phyloP scores from a whole-genome alignment of 2,888 invertebrate species.

The Phania funesta region DNA sequence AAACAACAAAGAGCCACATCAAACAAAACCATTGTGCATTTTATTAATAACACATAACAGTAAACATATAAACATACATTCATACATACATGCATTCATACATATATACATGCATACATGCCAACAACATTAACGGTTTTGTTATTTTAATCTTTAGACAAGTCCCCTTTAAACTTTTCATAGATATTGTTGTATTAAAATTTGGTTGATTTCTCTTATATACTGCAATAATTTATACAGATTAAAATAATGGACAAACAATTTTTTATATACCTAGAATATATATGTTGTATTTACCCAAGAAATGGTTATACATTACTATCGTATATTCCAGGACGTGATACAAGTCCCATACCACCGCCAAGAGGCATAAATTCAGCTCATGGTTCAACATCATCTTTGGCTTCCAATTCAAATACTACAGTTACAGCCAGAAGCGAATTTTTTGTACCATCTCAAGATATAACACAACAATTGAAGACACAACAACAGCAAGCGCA shows the following conservation, averaged over 20 bases:
- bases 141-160: slow-evolving; percentile 38
- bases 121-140: slow-evolving; percentile 41
- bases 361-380: slow-evolving; percentile 59
- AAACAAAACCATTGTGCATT: slow-evolving; percentile 39
- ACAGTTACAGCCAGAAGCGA: slow-evolving; percentile 60
- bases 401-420: slow-evolving; percentile 36
- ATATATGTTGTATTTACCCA: slow-evolving; percentile 68
- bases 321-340: slow-evolving; percentile 70
- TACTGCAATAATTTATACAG: background rate
- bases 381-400: slow-evolving; percentile 46
- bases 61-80: too few species aligned
- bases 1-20: slow-evolving; percentile 2
- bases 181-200: slow-evolving; percentile 13
- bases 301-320: slow-evolving; percentile 69
- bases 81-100: slow-evolving; percentile 3
- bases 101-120: background rate
- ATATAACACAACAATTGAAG: slow-evolving; percentile 39
- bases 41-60: too few species aligned
- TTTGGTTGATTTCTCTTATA: background rate
- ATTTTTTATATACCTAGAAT: slow-evolving; percentile 48
- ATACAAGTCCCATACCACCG: slow-evolving; percentile 65
- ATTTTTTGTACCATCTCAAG: slow-evolving; percentile 58
- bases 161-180: slow-evolving; percentile 34
- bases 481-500: slow-evolving; percentile 37
- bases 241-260: slow-evolving; percentile 47